Conservation (phyloP, 2,113 vertebrate genomes). For the Morphnarchus princeps region DNA sequence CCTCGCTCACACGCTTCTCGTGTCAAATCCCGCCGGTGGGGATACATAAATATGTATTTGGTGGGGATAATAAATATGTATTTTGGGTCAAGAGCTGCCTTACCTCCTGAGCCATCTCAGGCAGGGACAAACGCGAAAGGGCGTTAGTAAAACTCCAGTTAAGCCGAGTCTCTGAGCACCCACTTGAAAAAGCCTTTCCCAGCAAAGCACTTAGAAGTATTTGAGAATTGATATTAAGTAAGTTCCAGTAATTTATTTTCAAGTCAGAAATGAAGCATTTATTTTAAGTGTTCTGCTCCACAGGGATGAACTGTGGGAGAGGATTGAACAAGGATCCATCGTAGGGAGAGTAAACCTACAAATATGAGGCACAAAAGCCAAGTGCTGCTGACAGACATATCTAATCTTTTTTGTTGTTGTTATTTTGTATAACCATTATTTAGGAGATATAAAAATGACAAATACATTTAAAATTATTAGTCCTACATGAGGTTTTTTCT, state of each 20-base stretch:
- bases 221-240: neutral
- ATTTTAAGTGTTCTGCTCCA: neutral
- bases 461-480: neutral
- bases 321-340: neutral
- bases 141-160: accelerated
- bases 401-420: neutral
- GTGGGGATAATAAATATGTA: accelerated
- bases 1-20: accelerated
- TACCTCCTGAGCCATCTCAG: accelerated
- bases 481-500: neutral
- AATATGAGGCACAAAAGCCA: neutral
- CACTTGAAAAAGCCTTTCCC: neutral
- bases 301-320: neutral
- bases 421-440: neutral
- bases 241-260: neutral
- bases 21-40: neutral
- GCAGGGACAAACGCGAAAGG: accelerated
- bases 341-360: neutral
- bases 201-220: neutral
- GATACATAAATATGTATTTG: accelerated
- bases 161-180: accelerated
- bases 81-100: neutral
- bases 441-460: neutral
- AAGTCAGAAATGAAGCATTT: neutral
- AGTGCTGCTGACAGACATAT: neutral